Evolutionary conservation across 2,113 vertebrate species (phyloP).

Genomic region (Vimba vimba): DNA sequence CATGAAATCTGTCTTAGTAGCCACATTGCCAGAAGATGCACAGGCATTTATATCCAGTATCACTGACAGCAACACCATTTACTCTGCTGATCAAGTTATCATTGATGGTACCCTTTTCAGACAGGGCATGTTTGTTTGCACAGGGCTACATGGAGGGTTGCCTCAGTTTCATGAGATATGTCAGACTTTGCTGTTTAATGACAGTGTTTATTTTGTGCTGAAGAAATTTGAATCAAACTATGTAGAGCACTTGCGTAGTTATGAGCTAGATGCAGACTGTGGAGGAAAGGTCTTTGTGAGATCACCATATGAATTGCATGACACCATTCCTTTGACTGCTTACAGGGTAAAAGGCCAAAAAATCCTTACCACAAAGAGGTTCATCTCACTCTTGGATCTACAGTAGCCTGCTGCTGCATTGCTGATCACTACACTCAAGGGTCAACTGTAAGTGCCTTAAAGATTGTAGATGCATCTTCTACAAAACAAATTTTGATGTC

Average conservation of each 20-base stretch:
- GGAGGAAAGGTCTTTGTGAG: background rate
- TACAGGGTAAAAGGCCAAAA: background rate
- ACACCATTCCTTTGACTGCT: background rate
- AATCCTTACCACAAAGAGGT: background rate
- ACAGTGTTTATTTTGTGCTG: slow-evolving; percentile 49
- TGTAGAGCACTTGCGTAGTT: background rate
- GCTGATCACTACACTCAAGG: background rate
- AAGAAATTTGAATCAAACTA: slow-evolving; percentile 33
- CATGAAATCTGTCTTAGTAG: slow-evolving; percentile 46
- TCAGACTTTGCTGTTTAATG: slow-evolving; percentile 47
- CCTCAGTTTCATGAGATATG: slow-evolving; percentile 53
- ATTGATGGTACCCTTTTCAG: slow-evolving; percentile 42
- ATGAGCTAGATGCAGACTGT: background rate
- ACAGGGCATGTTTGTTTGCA: slow-evolving; percentile 51
- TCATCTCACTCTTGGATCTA: background rate
- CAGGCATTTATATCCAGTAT: slow-evolving; percentile 35
- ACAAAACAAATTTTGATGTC: too few relatives aligned
- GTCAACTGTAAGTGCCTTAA: background rate
- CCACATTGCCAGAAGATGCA: slow-evolving; percentile 44
- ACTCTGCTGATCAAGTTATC: slow-evolving; percentile 48
- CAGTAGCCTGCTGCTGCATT: background rate
- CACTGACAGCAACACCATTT: slow-evolving; percentile 46
- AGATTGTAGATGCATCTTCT: background rate
- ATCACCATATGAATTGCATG: background rate
- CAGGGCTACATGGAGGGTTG: slow-evolving; percentile 46